These are phyloP conservation scores for Drosophila nebulosa DNA, from an alignment of 1,140 invertebrate species.

Conservation along the genomic window DNA sequence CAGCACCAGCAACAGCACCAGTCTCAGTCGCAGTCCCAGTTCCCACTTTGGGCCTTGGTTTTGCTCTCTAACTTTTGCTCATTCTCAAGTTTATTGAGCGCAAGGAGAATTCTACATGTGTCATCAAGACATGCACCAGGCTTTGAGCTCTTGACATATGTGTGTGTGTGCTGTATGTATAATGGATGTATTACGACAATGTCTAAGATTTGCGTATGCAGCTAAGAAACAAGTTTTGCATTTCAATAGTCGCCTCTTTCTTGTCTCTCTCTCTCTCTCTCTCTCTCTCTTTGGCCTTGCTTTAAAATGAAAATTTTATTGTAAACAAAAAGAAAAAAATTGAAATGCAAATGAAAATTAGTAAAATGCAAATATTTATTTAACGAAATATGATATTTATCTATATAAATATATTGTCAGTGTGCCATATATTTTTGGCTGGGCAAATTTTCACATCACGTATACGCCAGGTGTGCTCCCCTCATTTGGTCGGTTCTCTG, in stretches of 20 bases:
- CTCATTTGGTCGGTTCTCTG: background rate
- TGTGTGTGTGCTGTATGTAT: conserved; percentile 18
- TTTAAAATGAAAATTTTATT: conserved; percentile 53
- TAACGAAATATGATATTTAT: conserved; percentile 44
- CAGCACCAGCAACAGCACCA: too few relatives aligned
- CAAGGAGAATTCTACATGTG: conserved; percentile 53
- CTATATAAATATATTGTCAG: conserved; percentile 18
- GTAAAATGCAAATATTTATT: conserved; percentile 64
- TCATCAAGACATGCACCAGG: conserved; percentile 8
- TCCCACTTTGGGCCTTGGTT: background rate
- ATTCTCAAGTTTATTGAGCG: conserved; percentile 61
- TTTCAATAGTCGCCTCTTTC: conserved; percentile 41
- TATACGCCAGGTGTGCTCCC: conserved; percentile 57
- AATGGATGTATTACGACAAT: conserved; percentile 32
- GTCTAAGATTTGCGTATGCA: conserved; percentile 50
- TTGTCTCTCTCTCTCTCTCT: background rate
- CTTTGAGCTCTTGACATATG: background rate
- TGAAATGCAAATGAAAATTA: conserved; percentile 41
- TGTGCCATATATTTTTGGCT: background rate
- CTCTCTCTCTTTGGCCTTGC: background rate
- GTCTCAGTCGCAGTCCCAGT: background rate
- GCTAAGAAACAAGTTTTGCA: conserved; percentile 30
- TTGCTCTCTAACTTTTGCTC: conserved; percentile 7
- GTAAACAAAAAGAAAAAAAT: conserved; percentile 23
- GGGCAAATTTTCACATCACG: conserved; percentile 18